These are phyloP conservation scores for Diorhabda sublineata DNA, from an alignment of 1,140 invertebrate genomes.

Conservation along the genomic window DNA sequence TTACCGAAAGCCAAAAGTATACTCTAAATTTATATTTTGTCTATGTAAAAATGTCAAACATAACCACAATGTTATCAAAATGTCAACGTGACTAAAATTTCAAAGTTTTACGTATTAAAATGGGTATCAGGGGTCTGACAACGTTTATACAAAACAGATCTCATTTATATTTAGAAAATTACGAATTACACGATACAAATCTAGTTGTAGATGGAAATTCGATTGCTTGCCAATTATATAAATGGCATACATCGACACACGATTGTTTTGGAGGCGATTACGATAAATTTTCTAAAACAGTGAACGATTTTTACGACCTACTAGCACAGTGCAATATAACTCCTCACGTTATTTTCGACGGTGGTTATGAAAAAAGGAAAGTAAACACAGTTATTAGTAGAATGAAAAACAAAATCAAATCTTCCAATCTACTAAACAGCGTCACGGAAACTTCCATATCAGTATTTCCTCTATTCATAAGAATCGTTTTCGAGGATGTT, in stretches of 20 bases:
- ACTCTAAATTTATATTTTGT: too few species aligned
- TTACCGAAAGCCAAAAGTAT: too few species aligned
- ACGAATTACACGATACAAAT: constrained; percentile 63
- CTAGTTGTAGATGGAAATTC: constrained; percentile 82
- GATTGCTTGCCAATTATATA: constrained; percentile 70
- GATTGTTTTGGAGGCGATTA: constrained; percentile 84
- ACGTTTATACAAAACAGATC: constrained; percentile 70
- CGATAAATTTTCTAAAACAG: constrained; percentile 62
- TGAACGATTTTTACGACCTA: constrained; percentile 67
- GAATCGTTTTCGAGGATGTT: constrained; percentile 67
- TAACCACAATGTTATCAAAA: too few species aligned
- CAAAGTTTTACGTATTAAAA: constrained; percentile 44
- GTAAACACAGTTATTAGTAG: constrained; percentile 63
- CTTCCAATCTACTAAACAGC: constrained; percentile 50
- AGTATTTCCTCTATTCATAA: constrained; percentile 67
- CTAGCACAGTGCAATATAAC: constrained; percentile 68
- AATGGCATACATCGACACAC: constrained; percentile 55
- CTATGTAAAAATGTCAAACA: too few species aligned
- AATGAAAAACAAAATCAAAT: constrained; percentile 58
- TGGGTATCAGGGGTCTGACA: constrained; percentile 80
- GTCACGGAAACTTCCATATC: constrained; percentile 48
- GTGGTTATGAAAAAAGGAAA: constrained; percentile 73
- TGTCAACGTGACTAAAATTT: too few species aligned
- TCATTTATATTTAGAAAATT: constrained; percentile 58
- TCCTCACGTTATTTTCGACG: constrained; percentile 80